Evolutionary conservation across 2,888 invertebrate genomes (phyloP).

Genomic region (Mylabris sibirica): DNA sequence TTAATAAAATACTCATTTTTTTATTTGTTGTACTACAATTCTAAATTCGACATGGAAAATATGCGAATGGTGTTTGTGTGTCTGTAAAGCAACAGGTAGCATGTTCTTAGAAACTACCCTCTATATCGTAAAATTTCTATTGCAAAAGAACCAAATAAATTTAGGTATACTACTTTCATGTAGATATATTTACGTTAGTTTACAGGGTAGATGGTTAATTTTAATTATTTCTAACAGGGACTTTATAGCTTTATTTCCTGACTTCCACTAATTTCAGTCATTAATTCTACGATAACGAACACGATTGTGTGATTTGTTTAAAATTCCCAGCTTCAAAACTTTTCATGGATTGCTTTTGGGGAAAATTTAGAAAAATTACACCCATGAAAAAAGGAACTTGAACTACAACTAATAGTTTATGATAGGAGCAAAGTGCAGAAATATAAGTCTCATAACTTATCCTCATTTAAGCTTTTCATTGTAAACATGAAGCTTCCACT

Average conservation of each 20-base stretch:
- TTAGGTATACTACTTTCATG: background rate
- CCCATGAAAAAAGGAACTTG: too few relatives aligned
- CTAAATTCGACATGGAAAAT: background rate
- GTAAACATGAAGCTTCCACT: too few relatives aligned
- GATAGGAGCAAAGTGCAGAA: too few relatives aligned
- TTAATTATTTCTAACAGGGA: background rate
- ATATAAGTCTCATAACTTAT: too few relatives aligned
- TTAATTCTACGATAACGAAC: background rate
- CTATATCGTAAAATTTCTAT: background rate
- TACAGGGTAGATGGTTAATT: background rate
- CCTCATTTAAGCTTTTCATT: too few relatives aligned
- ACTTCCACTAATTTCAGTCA: background rate
- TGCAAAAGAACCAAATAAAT: background rate
- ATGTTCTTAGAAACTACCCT: constrained; percentile 2
- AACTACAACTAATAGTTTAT: too few relatives aligned
- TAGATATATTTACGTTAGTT: background rate
- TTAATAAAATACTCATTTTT: background rate
- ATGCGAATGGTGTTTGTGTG: background rate
- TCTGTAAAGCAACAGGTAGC: constrained; percentile 3
- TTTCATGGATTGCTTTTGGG: too few relatives aligned
- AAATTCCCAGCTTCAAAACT: background rate
- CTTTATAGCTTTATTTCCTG: background rate
- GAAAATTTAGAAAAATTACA: too few relatives aligned
- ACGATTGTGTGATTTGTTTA: background rate
- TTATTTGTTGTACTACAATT: background rate